phyloP scores from a whole-genome alignment of 2,888 invertebrate genomes.

The Chymomyza amoena region DNA sequence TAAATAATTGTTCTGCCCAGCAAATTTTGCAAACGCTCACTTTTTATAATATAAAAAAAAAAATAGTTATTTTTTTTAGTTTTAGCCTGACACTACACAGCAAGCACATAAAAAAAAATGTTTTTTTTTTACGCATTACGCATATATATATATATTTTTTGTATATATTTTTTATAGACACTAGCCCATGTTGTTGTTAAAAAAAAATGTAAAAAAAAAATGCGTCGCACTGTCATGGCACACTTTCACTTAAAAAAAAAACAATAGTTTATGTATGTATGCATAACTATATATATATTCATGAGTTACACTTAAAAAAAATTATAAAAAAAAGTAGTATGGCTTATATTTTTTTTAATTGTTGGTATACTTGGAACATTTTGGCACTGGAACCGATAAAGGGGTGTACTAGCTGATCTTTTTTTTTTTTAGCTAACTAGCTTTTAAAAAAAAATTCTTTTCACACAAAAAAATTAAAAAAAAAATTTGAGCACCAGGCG shows the following conservation, averaged over 20 bases:
- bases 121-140: neutral
- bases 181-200: conserved; percentile 21
- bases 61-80: neutral
- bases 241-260: conserved; percentile 2
- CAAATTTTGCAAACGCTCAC: neutral
- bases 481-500: conserved; percentile 1
- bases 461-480: conserved; percentile 26
- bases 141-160: neutral
- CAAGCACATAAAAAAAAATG: conserved; percentile 39
- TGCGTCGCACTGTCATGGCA: neutral
- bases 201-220: conserved; percentile 5
- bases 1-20: neutral
- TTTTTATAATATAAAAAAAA: neutral
- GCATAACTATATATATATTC: conserved; percentile 19
- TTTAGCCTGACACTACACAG: conserved; percentile 31
- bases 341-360: conserved; percentile 2
- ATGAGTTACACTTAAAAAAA: conserved; percentile 51
- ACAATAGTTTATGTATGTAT: conserved; percentile 13
- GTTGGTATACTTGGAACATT: conserved; percentile 13
- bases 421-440: conserved; percentile 5
- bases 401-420: conserved; percentile 41
- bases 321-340: conserved; percentile 41
- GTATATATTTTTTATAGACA: conserved; percentile 15
- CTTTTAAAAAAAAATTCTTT: conserved; percentile 22
- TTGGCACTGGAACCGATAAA: conserved; percentile 61